These are phyloP conservation scores for Sylvilagus floridanus DNA, from an alignment of 2,797 vertebrate species.

Conservation along the genomic window DNA sequence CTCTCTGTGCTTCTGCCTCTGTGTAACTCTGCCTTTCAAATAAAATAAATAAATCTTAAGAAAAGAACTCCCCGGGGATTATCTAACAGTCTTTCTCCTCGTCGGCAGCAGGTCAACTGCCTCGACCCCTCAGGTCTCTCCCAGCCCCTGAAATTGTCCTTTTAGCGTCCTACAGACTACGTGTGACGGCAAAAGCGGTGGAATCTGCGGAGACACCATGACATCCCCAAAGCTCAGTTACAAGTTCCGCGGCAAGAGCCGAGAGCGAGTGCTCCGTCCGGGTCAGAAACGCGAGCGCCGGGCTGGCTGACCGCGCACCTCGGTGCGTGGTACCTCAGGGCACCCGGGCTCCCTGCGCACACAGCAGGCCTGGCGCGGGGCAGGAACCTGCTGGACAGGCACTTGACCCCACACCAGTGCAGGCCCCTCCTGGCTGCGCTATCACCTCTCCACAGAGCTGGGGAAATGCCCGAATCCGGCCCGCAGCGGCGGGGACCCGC, in stretches of 20 bases:
- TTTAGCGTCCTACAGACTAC: neutral
- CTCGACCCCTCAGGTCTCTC: neutral
- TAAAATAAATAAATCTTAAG: too few species aligned
- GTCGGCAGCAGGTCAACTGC: neutral
- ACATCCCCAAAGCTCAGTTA: conserved; percentile 3
- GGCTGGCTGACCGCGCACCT: neutral
- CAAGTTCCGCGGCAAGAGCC: neutral
- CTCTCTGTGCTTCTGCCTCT: too few species aligned
- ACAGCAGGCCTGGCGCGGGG: neutral
- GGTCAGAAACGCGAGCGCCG: neutral
- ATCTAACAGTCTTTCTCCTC: neutral
- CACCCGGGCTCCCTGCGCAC: neutral
- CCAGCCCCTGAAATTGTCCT: neutral
- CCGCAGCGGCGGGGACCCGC: neutral
- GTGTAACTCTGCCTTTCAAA: too few species aligned
- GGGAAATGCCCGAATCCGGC: neutral
- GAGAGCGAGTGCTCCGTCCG: neutral
- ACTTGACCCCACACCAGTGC: neutral
- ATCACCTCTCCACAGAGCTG: neutral
- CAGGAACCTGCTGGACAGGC: neutral
- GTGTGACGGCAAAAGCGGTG: neutral
- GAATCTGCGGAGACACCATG: neutral
- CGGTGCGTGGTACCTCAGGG: neutral
- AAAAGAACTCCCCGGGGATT: neutral
- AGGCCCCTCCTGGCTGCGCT: neutral